Evolutionary conservation across 2,888 invertebrate species (phyloP), one percentile per base, ranked within the genome.

Genomic region (Tiphia femorata): DNA sequence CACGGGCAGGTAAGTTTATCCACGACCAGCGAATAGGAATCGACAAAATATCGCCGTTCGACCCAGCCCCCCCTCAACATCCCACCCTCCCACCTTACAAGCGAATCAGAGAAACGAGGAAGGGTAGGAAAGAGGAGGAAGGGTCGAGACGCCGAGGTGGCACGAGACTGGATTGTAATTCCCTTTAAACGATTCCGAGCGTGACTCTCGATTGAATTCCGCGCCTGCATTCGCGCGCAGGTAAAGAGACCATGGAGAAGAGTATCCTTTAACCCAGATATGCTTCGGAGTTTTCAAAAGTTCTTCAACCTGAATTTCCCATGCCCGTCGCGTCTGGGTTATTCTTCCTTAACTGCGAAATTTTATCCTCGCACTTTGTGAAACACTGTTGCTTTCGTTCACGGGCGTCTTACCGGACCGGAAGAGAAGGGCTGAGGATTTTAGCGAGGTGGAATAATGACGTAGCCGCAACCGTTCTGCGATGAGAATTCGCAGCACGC

Each of bases 11-110:
- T 69, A 77, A 79, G 76, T 77, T 79, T 78, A 76, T 77, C 72
- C 75, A 64, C 73, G 73, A 68, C 69, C 72, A 64, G 66, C 71
- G 76, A 77, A 78, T 76, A 68, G 76, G 67, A 78, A 77, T 76
- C 73, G 73, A 70, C 76, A 73, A 79, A 79, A 78, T 79, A 78
- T 78, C 72, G 77, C 65, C 63, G n/a, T n/a, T n/a, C n/a, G 58
- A 47, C 63, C 27, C 61, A 51, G 48, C 58, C 60, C 48, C 55
- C 44, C 41, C 60, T 49, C 40, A n/a, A n/a, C n/a, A n/a, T n/a
- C n/a, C n/a, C n/a, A n/a, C n/a, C n/a, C n/a, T n/a, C n/a, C n/a
- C n/a, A n/a, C n/a, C n/a, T n/a, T 20, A 44, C 44, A 16, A 25
- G 49, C 57, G 44, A 55, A 59, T n/a, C n/a, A n/a, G n/a, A n/a